Evolutionary conservation across 2,113 vertebrate species (phyloP).

Genomic region (Panthera uncia): DNA sequence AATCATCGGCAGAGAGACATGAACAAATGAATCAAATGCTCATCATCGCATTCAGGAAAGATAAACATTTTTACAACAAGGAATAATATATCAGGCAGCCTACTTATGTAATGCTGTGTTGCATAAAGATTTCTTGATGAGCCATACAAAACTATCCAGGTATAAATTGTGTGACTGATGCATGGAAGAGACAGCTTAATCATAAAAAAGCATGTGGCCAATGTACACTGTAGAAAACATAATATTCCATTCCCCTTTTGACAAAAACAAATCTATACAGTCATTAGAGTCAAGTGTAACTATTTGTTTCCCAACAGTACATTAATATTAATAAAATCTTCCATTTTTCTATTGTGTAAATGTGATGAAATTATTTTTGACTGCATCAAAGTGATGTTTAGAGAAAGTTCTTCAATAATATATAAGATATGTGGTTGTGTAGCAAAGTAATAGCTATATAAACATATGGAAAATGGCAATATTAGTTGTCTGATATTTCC

Average conservation of each 20-base stretch:
- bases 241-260: background rate
- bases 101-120: background rate
- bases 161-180: constrained; percentile 48
- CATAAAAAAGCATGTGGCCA: background rate
- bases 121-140: constrained; percentile 50
- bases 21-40: constrained; percentile 70
- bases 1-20: constrained; percentile 66
- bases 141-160: background rate
- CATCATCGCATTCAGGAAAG: constrained; percentile 52
- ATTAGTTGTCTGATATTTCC: background rate
- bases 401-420: background rate
- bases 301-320: constrained; percentile 5
- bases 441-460: background rate
- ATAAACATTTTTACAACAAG: constrained; percentile 50
- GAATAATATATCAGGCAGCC: constrained; percentile 11
- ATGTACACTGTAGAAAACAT: background rate
- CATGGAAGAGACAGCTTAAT: constrained; percentile 52
- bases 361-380: background rate
- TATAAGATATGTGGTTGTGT: background rate
- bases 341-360: background rate
- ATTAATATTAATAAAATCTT: constrained; percentile 41
- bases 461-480: background rate
- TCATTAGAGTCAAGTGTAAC: background rate
- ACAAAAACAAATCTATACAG: background rate
- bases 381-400: background rate